Percentiles rank a stretch among this genome's conserved stretches.
These are phyloP conservation scores for Porites cylindrica DNA, from an alignment of 92 coral and sea anemone species.

Conservation along the genomic window DNA sequence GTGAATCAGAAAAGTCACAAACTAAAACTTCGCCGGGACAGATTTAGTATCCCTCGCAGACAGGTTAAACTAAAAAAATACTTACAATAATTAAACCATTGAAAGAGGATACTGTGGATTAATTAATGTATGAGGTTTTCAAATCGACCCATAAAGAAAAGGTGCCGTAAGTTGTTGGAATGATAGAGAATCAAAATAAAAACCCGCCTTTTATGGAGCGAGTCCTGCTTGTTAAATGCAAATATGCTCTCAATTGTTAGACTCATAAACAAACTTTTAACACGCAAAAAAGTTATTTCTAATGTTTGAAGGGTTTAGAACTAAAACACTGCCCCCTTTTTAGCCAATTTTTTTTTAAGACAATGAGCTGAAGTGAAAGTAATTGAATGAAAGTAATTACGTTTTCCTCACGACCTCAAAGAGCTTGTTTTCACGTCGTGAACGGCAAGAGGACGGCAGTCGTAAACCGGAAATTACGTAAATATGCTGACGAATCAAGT, in stretches of 20 bases:
- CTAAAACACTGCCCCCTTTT: constrained; percentile 3
- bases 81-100: background rate
- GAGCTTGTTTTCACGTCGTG: too few species aligned
- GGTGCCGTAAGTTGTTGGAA: constrained; percentile 8
- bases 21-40: constrained; percentile 1
- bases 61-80: background rate
- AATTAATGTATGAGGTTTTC: constrained; percentile 6
- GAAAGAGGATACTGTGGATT: constrained; percentile 9
- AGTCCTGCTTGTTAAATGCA: background rate
- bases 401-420: too few species aligned
- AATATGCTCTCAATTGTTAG: background rate
- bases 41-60: constrained; percentile 5
- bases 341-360: background rate
- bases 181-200: background rate
- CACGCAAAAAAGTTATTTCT: background rate
- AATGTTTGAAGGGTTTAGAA: background rate
- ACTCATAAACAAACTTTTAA: background rate
- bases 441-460: background rate
- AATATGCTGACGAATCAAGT: background rate
- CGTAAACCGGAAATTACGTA: background rate
- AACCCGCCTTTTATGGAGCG: background rate
- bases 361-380: background rate
- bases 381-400: too few species aligned
- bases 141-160: background rate
- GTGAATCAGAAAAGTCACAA: background rate